A percentile compares a stretch with the other conserved stretches of the same genome.
Evolutionary conservation across 2,888 invertebrate genomes (phyloP).

Genomic region (Slavum lentiscoides): DNA sequence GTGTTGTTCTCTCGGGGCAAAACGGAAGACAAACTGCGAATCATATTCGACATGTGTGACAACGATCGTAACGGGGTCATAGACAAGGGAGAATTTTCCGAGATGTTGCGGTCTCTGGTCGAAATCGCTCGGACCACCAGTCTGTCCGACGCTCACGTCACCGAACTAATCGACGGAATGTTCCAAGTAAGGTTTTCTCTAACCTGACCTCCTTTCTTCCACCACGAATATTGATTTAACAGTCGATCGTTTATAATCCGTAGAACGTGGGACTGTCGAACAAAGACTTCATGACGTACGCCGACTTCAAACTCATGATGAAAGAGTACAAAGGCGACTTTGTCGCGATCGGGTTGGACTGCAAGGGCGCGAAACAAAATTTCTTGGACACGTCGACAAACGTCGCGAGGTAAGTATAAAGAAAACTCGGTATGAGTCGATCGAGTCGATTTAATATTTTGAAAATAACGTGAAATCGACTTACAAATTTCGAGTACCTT

Average conservation of each 20-base stretch:
- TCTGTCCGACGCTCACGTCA: constrained; percentile 85
- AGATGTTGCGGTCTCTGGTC: constrained; percentile 89
- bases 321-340: constrained; percentile 94
- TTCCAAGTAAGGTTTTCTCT: constrained; percentile 67
- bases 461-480: too few species aligned
- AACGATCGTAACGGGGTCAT: constrained; percentile 92
- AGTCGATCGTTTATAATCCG: too few species aligned
- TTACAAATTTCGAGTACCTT: too few species aligned
- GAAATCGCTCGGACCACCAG: constrained; percentile 92
- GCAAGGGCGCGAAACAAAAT: constrained; percentile 93
- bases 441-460: too few species aligned
- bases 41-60: constrained; percentile 97
- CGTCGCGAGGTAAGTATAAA: constrained; percentile 68
- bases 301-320: constrained; percentile 94
- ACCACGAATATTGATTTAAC: not conserved
- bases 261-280: constrained; percentile 86
- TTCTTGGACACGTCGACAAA: constrained; percentile 93
- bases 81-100: constrained; percentile 88
- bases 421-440: too few species aligned
- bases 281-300: constrained; percentile 86
- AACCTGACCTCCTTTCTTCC: too few species aligned
- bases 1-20: constrained; percentile 88
- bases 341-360: constrained; percentile 90
- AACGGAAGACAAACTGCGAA: constrained; percentile 88
- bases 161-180: constrained; percentile 92